A percentile compares a stretch with the other conserved stretches of the same genome.
phyloP scores from a whole-genome alignment of 2,888 invertebrate genomes.

The Miltochrista miniata region DNA sequence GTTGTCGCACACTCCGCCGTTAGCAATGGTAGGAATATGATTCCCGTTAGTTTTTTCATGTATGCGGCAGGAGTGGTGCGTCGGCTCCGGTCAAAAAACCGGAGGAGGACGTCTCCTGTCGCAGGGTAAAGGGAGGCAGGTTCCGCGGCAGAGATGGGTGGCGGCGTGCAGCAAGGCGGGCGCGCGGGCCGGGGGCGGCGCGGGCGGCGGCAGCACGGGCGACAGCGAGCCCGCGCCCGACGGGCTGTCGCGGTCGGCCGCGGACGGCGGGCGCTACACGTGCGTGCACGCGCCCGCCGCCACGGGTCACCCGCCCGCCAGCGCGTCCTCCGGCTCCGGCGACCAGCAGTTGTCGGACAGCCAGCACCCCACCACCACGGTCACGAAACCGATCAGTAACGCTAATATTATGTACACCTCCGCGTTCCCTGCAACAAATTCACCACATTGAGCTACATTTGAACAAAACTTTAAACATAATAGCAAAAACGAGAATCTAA shows the following conservation, averaged over 20 bases:
- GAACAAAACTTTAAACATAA: not conserved
- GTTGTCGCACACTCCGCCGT: constrained; percentile 66
- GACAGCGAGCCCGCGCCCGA: constrained; percentile 66
- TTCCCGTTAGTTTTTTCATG: constrained; percentile 75
- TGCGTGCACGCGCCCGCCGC: constrained; percentile 85
- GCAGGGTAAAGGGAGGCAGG: constrained; percentile 64
- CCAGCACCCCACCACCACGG: constrained; percentile 90
- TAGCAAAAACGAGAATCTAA: constrained; percentile 49
- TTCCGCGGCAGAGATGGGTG: constrained; percentile 65
- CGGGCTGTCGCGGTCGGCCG: constrained; percentile 65
- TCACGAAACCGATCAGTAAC: constrained; percentile 87
- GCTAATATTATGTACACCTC: constrained; percentile 90
- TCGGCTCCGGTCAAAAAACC: constrained; percentile 64
- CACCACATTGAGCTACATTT: not conserved
- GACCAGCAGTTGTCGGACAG: constrained; percentile 91
- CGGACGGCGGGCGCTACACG: constrained; percentile 81
- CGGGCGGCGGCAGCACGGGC: constrained; percentile 67
- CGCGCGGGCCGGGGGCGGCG: constrained; percentile 58
- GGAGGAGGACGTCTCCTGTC: constrained; percentile 53
- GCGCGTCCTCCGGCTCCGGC: constrained; percentile 87
- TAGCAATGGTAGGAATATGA: constrained; percentile 63
- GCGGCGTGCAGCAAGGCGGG: constrained; percentile 69
- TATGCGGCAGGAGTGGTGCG: constrained; percentile 61
- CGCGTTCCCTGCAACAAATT: constrained; percentile 84
- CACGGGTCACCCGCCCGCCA: constrained; percentile 88